phyloP scores from a whole-genome alignment of 2,888 invertebrate genomes.

The Parthenolecanium corni region DNA sequence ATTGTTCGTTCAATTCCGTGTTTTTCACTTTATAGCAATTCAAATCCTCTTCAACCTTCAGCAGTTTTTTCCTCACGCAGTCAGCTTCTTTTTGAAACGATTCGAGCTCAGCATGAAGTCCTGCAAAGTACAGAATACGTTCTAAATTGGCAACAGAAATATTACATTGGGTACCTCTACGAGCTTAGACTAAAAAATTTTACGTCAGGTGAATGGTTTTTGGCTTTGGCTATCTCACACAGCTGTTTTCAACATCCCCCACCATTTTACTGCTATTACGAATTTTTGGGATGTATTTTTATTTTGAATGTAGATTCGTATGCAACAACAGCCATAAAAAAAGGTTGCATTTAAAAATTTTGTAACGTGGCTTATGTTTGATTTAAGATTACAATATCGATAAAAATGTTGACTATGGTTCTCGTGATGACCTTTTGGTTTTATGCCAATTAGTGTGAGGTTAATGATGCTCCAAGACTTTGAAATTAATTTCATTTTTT shows the following conservation, averaged over 20 bases:
- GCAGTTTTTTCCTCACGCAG: slow-evolving; percentile 47
- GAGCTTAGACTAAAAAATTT: too few species aligned
- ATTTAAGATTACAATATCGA: too few species aligned
- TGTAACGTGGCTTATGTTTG: too few species aligned
- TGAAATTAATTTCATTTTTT: slow-evolving; percentile 5
- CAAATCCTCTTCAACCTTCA: slow-evolving; percentile 51
- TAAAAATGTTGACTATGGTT: too few species aligned
- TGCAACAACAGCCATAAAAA: background rate
- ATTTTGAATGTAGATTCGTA: background rate
- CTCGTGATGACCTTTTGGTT: too few species aligned
- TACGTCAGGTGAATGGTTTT: too few species aligned
- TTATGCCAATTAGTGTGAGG: too few species aligned
- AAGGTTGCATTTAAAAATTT: too few species aligned
- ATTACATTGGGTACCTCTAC: background rate
- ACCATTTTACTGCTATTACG: background rate
- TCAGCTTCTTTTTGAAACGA: slow-evolving; percentile 57
- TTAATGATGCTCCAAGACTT: background rate
- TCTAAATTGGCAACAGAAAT: background rate
- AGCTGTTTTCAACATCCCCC: too few species aligned
- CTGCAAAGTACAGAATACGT: slow-evolving; percentile 37
- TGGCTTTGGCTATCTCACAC: too few species aligned
- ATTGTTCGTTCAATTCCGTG: slow-evolving; percentile 47
- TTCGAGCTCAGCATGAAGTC: slow-evolving; percentile 51
- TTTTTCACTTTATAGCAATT: slow-evolving; percentile 48
- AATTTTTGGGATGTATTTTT: background rate